phyloP scores from a whole-genome alignment of 2,888 invertebrate genomes.

The Ecdyonurus torrentis region DNA sequence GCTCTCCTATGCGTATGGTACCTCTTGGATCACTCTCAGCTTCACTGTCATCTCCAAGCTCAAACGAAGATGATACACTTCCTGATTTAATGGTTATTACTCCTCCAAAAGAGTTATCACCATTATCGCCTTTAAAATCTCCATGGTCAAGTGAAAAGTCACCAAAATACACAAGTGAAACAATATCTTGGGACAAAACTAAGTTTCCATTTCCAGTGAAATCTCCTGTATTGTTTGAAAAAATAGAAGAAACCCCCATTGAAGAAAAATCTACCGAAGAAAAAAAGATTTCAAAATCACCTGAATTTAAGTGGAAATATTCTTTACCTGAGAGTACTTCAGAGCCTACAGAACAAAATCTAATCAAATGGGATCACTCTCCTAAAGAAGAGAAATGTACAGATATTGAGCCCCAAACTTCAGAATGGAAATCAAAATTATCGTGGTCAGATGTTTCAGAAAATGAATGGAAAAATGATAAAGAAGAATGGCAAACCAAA shows the following conservation, averaged over 20 bases:
- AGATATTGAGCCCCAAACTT: too few species aligned
- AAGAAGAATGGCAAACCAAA: neutral
- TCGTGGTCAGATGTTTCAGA: neutral
- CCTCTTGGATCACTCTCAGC: neutral
- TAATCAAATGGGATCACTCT: neutral
- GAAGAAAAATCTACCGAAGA: neutral
- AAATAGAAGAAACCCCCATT: neutral
- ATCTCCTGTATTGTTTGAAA: neutral
- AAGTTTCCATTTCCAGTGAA: neutral
- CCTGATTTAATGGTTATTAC: neutral
- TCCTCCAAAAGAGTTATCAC: neutral
- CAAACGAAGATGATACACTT: neutral
- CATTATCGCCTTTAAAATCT: neutral
- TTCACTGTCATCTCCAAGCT: neutral
- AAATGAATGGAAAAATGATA: neutral
- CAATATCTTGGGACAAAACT: neutral
- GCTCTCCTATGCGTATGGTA: neutral
- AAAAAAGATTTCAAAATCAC: neutral
- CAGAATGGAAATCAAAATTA: too few species aligned
- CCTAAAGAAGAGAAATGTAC: neutral
- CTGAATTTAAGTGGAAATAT: neutral
- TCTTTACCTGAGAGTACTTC: neutral
- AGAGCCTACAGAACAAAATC: neutral
- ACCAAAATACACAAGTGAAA: too few species aligned
- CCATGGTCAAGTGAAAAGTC: neutral